A percentile compares a stretch with the other conserved stretches of the same genome.
These are phyloP conservation scores for Balaenoptera acutorostrata DNA, from an alignment of 2,113 vertebrate genomes.

Conservation along the genomic window DNA sequence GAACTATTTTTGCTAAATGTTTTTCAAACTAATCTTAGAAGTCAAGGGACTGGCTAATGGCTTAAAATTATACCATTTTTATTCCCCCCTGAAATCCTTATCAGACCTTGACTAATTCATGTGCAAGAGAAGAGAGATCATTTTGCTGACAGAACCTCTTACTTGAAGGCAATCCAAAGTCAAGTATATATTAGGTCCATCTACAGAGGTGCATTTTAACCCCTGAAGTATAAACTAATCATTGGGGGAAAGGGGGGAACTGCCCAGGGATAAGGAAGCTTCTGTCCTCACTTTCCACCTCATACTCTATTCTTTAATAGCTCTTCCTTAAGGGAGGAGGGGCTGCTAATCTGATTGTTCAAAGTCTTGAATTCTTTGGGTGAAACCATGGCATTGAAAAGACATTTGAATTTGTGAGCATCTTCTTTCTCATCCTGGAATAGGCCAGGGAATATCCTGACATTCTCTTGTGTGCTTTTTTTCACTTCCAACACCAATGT, in stretches of 20 bases:
- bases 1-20: background rate
- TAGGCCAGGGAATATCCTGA: background rate
- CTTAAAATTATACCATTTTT: constrained; percentile 17
- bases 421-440: background rate
- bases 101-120: background rate
- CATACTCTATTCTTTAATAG: background rate
- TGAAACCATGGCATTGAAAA: background rate
- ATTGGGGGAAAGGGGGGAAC: background rate
- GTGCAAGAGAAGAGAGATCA: background rate
- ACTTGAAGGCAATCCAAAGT: constrained; percentile 1
- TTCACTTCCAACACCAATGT: background rate
- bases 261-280: background rate
- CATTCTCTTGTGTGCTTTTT: background rate
- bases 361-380: background rate
- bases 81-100: background rate
- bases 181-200: background rate
- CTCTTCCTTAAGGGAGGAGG: background rate
- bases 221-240: background rate
- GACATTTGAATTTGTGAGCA: background rate
- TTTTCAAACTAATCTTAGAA: background rate
- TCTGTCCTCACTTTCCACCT: background rate
- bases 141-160: background rate
- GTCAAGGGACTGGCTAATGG: background rate
- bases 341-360: background rate
- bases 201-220: background rate